phyloP scores from a whole-genome alignment of 2,113 vertebrate genomes.

The Plectropomus leopardus region DNA sequence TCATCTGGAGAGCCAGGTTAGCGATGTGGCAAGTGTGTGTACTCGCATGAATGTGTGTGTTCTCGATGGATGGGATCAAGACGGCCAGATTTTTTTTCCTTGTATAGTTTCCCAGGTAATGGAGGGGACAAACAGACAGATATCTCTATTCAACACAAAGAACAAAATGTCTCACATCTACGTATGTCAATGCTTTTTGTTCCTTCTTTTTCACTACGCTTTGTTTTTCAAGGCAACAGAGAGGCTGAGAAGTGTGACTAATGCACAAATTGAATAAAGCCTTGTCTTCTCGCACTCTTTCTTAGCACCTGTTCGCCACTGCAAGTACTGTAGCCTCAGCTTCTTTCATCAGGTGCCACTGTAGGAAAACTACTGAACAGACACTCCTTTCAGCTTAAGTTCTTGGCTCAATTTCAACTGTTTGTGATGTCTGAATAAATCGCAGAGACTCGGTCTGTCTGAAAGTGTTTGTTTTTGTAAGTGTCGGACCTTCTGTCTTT shows the following conservation, averaged over 20 bases:
- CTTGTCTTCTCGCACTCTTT: constrained; percentile 44
- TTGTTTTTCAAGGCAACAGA: constrained; percentile 56
- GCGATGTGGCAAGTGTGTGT: constrained; percentile 61
- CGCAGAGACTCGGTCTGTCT: background rate
- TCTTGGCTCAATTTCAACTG: constrained; percentile 20
- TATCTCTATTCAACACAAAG: constrained; percentile 31
- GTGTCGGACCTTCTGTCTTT: constrained; percentile 91
- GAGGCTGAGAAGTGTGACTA: constrained; percentile 27
- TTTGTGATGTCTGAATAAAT: background rate
- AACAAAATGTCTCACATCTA: constrained; percentile 23
- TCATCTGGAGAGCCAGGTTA: constrained; percentile 72
- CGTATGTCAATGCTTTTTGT: constrained; percentile 23
- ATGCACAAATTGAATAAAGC: constrained; percentile 32
- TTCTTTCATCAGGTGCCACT: constrained; percentile 33
- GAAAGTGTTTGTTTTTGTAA: constrained; percentile 4
- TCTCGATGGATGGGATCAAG: constrained; percentile 22
- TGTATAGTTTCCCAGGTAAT: constrained; percentile 39
- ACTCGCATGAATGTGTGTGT: constrained; percentile 24
- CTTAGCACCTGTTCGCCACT: constrained; percentile 62
- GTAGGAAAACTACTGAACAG: constrained; percentile 29
- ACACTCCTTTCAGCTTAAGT: background rate
- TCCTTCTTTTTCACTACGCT: background rate
- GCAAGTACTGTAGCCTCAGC: background rate
- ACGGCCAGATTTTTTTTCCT: constrained; percentile 19
- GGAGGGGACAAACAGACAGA: constrained; percentile 1